Percentiles rank a stretch among this genome's conserved stretches.
These are phyloP conservation scores for Plagodis pulveraria DNA, from an alignment of 2,888 invertebrate genomes.

Conservation along the genomic window DNA sequence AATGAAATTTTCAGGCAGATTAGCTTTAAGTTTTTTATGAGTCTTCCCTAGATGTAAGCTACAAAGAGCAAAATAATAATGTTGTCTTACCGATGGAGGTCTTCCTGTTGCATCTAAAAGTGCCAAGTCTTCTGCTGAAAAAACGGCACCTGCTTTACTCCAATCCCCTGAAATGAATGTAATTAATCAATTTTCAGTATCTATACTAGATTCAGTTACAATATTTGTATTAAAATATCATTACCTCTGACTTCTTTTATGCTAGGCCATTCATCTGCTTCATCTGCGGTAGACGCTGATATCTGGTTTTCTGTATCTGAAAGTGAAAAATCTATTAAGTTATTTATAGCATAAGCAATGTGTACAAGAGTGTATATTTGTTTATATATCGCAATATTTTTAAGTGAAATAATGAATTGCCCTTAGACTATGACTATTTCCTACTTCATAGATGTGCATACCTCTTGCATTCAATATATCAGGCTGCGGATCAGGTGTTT, in stretches of 20 bases:
- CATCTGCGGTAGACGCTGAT: slow-evolving; percentile 55
- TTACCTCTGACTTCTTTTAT: slow-evolving; percentile 78
- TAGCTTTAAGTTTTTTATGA: no score
- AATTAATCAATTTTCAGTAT: not conserved
- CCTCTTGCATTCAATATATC: slow-evolving; percentile 93
- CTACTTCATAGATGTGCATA: no score
- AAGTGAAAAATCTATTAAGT: slow-evolving; percentile 5
- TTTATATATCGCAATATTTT: no score
- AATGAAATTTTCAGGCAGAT: no score
- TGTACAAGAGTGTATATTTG: no score
- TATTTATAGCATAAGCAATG: no score
- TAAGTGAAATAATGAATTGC: no score
- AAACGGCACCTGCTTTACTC: slow-evolving; percentile 77
- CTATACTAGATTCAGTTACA: no score
- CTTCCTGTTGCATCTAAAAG: slow-evolving; percentile 72
- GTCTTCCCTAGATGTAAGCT: no score
- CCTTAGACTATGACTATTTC: no score
- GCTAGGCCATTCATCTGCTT: slow-evolving; percentile 77
- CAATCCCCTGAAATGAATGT: slow-evolving; percentile 62
- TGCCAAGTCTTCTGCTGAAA: slow-evolving; percentile 79
- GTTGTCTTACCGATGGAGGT: slow-evolving; percentile 60
- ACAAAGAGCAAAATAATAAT: no score
- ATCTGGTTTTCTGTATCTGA: slow-evolving; percentile 70
- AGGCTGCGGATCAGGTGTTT: slow-evolving; percentile 88
- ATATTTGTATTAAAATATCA: not conserved